Evolutionary conservation across 2,797 vertebrate species (phyloP).

Genomic region (Gadopsis marmoratus): DNA sequence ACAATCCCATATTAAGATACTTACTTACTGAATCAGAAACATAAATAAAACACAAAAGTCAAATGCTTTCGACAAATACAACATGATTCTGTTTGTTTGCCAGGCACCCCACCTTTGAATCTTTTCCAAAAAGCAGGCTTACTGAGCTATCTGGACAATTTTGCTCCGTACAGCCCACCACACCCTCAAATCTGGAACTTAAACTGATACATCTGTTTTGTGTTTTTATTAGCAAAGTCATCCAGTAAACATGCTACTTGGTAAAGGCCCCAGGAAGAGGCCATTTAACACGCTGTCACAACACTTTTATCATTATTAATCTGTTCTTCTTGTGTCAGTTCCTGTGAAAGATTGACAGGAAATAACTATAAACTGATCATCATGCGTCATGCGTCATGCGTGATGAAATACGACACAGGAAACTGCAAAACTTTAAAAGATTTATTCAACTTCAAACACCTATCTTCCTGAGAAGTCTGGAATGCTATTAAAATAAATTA

Average conservation of each 20-base stretch:
- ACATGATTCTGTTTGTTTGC: background rate
- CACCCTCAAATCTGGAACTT: background rate
- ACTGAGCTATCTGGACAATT: background rate
- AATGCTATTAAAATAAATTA: slow-evolving; percentile 85
- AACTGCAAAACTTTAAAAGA: slow-evolving; percentile 55
- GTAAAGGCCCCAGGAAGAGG: background rate
- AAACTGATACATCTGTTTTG: background rate
- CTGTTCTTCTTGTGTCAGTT: background rate
- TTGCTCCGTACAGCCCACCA: background rate
- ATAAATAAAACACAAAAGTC: background rate
- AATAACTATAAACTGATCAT: background rate
- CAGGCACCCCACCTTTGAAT: background rate
- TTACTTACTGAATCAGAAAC: background rate
- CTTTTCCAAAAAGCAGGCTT: background rate
- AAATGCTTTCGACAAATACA: background rate
- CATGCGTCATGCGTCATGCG: background rate
- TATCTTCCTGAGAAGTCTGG: slow-evolving; percentile 84
- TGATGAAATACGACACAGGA: slow-evolving; percentile 23
- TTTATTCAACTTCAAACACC: slow-evolving; percentile 83
- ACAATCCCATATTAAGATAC: background rate
- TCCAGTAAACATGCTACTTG: background rate
- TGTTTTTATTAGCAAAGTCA: background rate
- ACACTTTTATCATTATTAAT: background rate
- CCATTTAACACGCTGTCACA: background rate
- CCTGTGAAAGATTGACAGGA: background rate